phyloP scores from a whole-genome alignment of 2,113 vertebrate species.

The Amazona guildingii region DNA sequence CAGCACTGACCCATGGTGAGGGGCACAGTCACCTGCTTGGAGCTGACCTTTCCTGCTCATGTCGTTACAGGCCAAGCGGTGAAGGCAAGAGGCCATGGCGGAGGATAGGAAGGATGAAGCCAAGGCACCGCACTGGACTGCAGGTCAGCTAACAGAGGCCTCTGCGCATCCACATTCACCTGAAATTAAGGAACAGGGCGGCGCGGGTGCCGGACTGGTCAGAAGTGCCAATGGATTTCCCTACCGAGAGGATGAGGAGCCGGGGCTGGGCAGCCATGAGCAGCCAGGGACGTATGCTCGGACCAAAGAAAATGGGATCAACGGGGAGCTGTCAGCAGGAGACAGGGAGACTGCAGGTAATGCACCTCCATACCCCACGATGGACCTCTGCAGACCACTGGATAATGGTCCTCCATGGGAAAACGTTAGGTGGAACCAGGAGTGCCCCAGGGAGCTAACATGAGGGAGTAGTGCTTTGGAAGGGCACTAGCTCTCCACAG shows the following conservation, averaged over 20 bases:
- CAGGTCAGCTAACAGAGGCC: slow-evolving; percentile 80
- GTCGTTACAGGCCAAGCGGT: slow-evolving; percentile 50
- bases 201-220: slow-evolving; percentile 73
- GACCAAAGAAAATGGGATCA: slow-evolving; percentile 94
- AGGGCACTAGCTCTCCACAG: background rate
- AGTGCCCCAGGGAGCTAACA: fast-evolving
- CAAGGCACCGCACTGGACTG: slow-evolving; percentile 88
- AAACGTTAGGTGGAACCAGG: background rate
- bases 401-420: background rate
- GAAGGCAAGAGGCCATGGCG: slow-evolving; percentile 81
- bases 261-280: slow-evolving; percentile 75
- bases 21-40: background rate
- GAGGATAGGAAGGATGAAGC: slow-evolving; percentile 93
- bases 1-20: background rate
- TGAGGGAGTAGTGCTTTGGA: background rate
- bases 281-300: slow-evolving; percentile 74
- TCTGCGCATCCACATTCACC: slow-evolving; percentile 75
- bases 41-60: slow-evolving; percentile 28
- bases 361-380: background rate
- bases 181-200: slow-evolving; percentile 83
- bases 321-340: slow-evolving; percentile 86
- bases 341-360: slow-evolving; percentile 94
- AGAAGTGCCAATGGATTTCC: slow-evolving; percentile 92
- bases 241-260: slow-evolving; percentile 81
- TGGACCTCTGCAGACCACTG: background rate